Conservation (phyloP, 2,797 vertebrate genomes). For the Propithecus deckenii region DNA sequence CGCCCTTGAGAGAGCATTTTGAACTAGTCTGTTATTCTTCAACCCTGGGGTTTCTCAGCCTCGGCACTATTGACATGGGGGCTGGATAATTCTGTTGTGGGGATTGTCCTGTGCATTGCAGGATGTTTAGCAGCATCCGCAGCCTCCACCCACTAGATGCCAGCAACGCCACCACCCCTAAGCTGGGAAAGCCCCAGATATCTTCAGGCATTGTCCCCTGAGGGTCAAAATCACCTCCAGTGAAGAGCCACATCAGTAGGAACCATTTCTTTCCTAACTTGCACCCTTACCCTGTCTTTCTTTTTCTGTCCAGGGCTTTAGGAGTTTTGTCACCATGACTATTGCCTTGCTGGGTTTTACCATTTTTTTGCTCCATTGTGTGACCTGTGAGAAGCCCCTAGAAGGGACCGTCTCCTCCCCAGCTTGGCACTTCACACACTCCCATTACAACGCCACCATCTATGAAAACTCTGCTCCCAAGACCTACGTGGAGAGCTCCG, state of each 20-base stretch:
- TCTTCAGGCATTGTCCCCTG: neutral
- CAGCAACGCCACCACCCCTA: neutral
- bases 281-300: neutral
- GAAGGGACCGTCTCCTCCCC: slow-evolving; percentile 84
- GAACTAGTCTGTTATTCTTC: neutral
- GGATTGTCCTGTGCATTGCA: neutral
- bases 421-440: slow-evolving; percentile 91
- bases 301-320: slow-evolving; percentile 64
- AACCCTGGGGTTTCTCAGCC: neutral
- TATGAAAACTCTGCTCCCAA: slow-evolving; percentile 95
- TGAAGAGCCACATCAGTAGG: neutral
- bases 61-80: neutral
- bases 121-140: neutral
- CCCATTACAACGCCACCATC: slow-evolving; percentile 94
- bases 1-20: neutral
- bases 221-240: neutral
- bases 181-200: neutral
- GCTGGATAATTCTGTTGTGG: neutral
- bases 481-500: slow-evolving; percentile 91
- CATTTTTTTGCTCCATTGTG: slow-evolving; percentile 80
- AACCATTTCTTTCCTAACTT: neutral
- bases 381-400: slow-evolving; percentile 79
- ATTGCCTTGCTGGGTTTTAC: slow-evolving; percentile 75
- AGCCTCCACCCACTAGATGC: neutral
- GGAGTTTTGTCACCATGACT: slow-evolving; percentile 82